Evolutionary conservation across 2,113 vertebrate species (phyloP).

Genomic region (Astur gentilis): DNA sequence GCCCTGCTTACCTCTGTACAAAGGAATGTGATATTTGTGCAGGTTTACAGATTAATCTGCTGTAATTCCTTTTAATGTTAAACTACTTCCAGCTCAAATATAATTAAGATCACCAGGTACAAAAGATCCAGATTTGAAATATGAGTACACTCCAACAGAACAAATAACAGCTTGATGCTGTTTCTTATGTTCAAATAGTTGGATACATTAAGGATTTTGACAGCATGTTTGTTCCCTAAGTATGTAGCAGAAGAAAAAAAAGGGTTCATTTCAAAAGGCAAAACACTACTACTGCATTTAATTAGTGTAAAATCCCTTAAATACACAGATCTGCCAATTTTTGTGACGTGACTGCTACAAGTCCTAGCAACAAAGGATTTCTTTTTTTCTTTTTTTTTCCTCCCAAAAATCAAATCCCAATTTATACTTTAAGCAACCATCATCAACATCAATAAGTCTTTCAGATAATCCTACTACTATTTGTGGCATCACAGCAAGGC

Average conservation of each 20-base stretch:
- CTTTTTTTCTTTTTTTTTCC: background rate
- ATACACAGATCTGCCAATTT: background rate
- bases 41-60: constrained; percentile 57
- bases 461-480: background rate
- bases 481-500: background rate
- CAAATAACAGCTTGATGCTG: constrained; percentile 21
- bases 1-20: constrained; percentile 6
- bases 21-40: constrained; percentile 45
- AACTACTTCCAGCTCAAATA: constrained; percentile 44
- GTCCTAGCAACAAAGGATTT: background rate
- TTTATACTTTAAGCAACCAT: background rate
- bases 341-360: background rate
- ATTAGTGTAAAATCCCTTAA: constrained; percentile 30
- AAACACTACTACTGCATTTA: constrained; percentile 13
- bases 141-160: background rate
- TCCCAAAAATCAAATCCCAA: background rate
- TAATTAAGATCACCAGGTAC: constrained; percentile 46
- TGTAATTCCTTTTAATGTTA: constrained; percentile 45
- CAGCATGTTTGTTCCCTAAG: constrained; percentile 20
- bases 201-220: constrained; percentile 8
- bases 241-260: background rate
- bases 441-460: background rate
- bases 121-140: constrained; percentile 23
- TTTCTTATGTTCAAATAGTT: constrained; percentile 31
- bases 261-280: constrained; percentile 28